A percentile compares a stretch with the other conserved stretches of the same genome.
These are phyloP conservation scores for Eupithecia subumbrata DNA, from an alignment of 2,888 invertebrate genomes.

Conservation along the genomic window DNA sequence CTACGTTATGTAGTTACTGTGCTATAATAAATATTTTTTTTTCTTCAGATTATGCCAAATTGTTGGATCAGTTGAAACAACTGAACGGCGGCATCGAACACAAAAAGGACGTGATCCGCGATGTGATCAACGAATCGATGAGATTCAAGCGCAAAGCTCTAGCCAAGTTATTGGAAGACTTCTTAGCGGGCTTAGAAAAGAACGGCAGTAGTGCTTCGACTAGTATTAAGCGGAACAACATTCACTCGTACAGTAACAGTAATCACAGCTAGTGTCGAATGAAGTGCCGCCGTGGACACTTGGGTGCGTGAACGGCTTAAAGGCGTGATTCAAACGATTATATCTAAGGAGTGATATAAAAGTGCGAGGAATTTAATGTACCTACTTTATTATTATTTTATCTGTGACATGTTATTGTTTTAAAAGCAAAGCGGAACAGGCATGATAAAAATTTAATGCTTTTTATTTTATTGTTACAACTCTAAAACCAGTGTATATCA, in stretches of 20 bases:
- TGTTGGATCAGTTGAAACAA: conserved; percentile 88
- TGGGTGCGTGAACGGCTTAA: conserved; percentile 33
- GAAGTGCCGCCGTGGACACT: conserved; percentile 51
- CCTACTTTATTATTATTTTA: conserved; percentile 16
- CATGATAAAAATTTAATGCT: conserved; percentile 26
- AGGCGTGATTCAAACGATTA: conserved; percentile 19
- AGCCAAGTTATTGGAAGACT: conserved; percentile 87
- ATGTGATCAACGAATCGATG: conserved; percentile 89
- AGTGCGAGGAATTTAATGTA: conserved; percentile 18
- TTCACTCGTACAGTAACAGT: conserved; percentile 63
- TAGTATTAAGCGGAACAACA: conserved; percentile 66
- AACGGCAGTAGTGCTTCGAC: conserved; percentile 79
- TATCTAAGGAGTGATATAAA: conserved; percentile 23
- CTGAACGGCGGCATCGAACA: conserved; percentile 88
- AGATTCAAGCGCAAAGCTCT: conserved; percentile 90
- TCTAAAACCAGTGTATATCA: conserved; percentile 16
- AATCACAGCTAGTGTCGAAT: conserved; percentile 72
- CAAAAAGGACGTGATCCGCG: conserved; percentile 87
- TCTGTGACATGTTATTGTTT: conserved; percentile 23
- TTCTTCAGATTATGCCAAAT: conserved; percentile 87
- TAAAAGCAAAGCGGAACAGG: conserved; percentile 33
- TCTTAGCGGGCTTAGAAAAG: conserved; percentile 79
- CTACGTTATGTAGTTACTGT: neutral
- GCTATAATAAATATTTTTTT: conserved; percentile 29
- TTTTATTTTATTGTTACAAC: conserved; percentile 26